phyloP scores from a whole-genome alignment of 2,888 invertebrate genomes.

The Limnephilus marmoratus region DNA sequence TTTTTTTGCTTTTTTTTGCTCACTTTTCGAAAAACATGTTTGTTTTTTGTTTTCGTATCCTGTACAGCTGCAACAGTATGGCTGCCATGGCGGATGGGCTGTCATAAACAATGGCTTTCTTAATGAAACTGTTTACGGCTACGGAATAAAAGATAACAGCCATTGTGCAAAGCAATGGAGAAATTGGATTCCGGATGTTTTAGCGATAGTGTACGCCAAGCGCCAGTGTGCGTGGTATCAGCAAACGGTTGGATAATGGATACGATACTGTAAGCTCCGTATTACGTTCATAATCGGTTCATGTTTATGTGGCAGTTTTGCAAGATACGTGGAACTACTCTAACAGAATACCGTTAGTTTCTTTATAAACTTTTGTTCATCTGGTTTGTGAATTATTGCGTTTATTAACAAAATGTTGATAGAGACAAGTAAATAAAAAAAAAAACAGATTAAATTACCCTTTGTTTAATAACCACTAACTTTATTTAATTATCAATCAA shows the following conservation, averaged over 20 bases:
- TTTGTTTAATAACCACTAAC: no score
- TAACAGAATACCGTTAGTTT: background rate
- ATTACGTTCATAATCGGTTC: background rate
- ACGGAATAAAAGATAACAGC: conserved; percentile 45
- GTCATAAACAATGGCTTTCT: conserved; percentile 55
- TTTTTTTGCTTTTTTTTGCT: no score
- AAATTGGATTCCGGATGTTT: conserved; percentile 26
- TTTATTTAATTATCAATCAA: background rate
- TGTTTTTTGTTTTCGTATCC: background rate
- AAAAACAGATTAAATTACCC: no score
- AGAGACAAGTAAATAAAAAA: no score
- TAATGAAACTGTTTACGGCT: conserved; percentile 59
- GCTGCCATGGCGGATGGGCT: conserved; percentile 32
- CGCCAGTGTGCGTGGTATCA: background rate
- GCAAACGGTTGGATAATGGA: background rate
- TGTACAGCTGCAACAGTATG: conserved; percentile 9
- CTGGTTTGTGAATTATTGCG: background rate
- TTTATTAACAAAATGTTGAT: background rate
- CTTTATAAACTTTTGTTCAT: background rate
- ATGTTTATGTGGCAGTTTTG: background rate
- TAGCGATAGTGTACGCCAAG: background rate
- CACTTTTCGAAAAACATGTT: no score
- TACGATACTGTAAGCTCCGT: background rate
- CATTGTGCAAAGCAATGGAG: conserved; percentile 22
- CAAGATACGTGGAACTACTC: background rate